A percentile compares a stretch with the other conserved stretches of the same genome.
Conservation (phyloP, 1,140 invertebrate species). For the Zaprionus capensis region DNA sequence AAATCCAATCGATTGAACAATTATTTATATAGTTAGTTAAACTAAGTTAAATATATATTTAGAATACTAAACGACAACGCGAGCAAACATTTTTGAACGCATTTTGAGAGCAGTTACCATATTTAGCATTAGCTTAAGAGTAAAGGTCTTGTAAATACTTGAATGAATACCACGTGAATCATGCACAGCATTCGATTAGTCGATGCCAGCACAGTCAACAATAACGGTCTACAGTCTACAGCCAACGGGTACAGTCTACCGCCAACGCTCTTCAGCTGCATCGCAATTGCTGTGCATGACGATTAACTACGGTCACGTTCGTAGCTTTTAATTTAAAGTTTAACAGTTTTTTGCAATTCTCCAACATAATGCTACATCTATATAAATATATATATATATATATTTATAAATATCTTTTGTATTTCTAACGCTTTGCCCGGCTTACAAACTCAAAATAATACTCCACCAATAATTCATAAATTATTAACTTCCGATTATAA, state of each 20-base stretch:
- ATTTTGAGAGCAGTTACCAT: slow-evolving; percentile 45
- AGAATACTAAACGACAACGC: background rate
- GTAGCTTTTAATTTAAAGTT: slow-evolving; percentile 38
- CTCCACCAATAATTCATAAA: slow-evolving; percentile 15
- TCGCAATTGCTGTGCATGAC: slow-evolving; percentile 47
- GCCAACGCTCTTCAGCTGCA: slow-evolving; percentile 7
- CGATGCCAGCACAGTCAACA: slow-evolving; percentile 8
- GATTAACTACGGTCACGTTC: slow-evolving; percentile 42
- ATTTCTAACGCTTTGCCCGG: slow-evolving; percentile 83
- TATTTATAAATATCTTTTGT: slow-evolving; percentile 59
- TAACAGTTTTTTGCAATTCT: slow-evolving; percentile 47
- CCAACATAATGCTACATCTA: slow-evolving; percentile 49
- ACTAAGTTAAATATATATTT: background rate
- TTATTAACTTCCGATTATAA: slow-evolving; percentile 23
- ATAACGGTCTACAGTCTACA: slow-evolving; percentile 1
- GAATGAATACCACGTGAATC: slow-evolving; percentile 37
- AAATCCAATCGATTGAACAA: slow-evolving; percentile 14
- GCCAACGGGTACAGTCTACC: background rate
- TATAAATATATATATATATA: slow-evolving; percentile 39
- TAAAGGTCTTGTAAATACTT: slow-evolving; percentile 26
- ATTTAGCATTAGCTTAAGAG: slow-evolving; percentile 17
- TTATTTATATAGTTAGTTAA: slow-evolving; percentile 3
- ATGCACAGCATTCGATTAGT: slow-evolving; percentile 48
- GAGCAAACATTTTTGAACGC: slow-evolving; percentile 20
- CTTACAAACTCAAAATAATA: slow-evolving; percentile 57